Base-by-base conservation (phyloP, 2,888 invertebrate species). In the Hypolimnas misippus region DNA sequence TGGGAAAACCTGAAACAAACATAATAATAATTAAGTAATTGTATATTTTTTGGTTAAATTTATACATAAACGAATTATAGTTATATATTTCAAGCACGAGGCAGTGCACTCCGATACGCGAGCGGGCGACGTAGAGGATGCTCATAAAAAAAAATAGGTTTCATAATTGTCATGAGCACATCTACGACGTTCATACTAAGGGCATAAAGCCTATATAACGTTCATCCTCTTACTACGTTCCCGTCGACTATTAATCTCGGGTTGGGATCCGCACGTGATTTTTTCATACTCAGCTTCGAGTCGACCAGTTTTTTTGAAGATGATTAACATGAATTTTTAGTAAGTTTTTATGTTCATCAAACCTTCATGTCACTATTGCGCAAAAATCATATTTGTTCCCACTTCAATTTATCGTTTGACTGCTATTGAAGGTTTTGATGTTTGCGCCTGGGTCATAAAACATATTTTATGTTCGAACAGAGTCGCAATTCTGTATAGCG, bases 71-170 rank as follows among this genome's bases (percentile, higher is more conserved):
- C n/a, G n/a, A n/a, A n/a, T n/a, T 33, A 57, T 49, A 46, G 14
- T 19, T 19, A 10, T 44, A 63, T 25, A 56, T 63, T 66, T 66
- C 67, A 71, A 63, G 64, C 69, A 66, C 66, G 57, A 35, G 61
- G 60, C 65, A 66, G 66, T 66, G 73, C 70, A 70, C 76, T 74
- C 70, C 70, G 69, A 74, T 70, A 74, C 72, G 73, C 63, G 67
- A 57, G 68, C 69, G 70, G 60, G 69, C 71, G 69, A 71, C 76
- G 73, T 71, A 71, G 75, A 74, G 76, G 78, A 80, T 77, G 77
- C 83, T 83, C 87, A 89, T 90, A 90, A 90, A 91, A 90, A 89
- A 90, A 89, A 90, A 90, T 89, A 90, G 87, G 87, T 78, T 79
- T 68, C 76, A 73, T 84, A 85, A 84, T 89, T 82, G 84, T 83